These are phyloP conservation scores for Bos indicus DNA, from an alignment of 2,113 vertebrate genomes.

Conservation along the genomic window DNA sequence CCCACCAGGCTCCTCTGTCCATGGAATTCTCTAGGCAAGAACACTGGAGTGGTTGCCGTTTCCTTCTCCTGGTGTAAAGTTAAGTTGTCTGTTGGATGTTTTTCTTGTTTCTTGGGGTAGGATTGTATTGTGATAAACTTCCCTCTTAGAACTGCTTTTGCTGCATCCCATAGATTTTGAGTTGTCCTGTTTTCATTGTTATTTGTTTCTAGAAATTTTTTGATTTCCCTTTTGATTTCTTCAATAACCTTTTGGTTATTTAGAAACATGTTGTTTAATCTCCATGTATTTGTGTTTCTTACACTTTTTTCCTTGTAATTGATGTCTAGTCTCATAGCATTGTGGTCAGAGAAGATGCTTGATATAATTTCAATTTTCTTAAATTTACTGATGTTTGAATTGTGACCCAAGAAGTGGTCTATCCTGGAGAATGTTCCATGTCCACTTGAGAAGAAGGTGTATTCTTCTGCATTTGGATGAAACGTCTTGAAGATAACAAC, in stretches of 20 bases:
- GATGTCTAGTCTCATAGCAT: background rate
- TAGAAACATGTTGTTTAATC: background rate
- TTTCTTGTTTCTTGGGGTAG: background rate
- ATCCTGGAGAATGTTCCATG: background rate
- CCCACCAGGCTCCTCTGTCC: background rate
- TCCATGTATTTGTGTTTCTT: background rate
- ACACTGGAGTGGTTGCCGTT: background rate
- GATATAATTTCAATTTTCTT: background rate
- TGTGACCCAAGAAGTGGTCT: background rate
- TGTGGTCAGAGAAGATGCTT: background rate
- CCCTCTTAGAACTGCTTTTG: background rate
- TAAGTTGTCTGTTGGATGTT: background rate
- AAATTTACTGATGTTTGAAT: background rate
- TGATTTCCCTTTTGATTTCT: background rate
- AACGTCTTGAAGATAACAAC: background rate
- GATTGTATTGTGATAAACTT: background rate
- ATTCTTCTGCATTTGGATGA: background rate
- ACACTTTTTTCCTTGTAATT: background rate
- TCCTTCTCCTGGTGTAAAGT: background rate
- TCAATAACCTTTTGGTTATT: background rate
- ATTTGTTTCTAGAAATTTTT: background rate
- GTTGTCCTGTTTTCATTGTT: background rate
- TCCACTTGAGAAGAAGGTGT: background rate
- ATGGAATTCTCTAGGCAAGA: background rate
- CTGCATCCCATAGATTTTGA: background rate